Percentiles rank a stretch among this genome's conserved stretches.
Conservation (phyloP, 2,797 vertebrate genomes). For the Macropus fuliginosus region DNA sequence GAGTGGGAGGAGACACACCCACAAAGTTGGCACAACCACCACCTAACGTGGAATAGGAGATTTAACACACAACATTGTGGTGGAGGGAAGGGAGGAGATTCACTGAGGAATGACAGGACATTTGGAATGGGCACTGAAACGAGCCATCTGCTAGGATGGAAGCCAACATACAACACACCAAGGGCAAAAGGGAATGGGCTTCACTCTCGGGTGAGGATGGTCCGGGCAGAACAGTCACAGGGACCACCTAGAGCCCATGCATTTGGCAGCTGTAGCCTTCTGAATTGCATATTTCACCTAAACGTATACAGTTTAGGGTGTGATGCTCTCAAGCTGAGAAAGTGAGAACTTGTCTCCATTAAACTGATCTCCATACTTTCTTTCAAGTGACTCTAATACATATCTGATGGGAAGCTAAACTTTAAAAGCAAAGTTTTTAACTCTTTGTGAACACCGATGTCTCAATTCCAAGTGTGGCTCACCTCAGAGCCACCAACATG, state of each 20-base stretch:
- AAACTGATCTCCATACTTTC: constrained; percentile 73
- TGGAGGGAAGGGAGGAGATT: constrained; percentile 30
- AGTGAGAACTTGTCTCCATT: constrained; percentile 74
- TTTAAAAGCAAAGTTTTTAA: constrained; percentile 68
- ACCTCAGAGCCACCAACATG: constrained; percentile 83
- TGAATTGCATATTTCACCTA: constrained; percentile 51
- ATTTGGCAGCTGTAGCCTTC: constrained; percentile 65
- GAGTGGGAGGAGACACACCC: constrained; percentile 36
- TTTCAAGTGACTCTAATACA: constrained; percentile 65
- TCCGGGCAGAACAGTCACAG: constrained; percentile 59
- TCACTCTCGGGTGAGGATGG: constrained; percentile 15
- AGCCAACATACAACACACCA: constrained; percentile 46
- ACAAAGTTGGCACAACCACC: constrained; percentile 75
- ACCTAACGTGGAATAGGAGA: constrained; percentile 68
- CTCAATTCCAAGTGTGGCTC: constrained; percentile 78
- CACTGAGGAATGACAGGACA: constrained; percentile 33
- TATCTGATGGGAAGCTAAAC: constrained; percentile 75
- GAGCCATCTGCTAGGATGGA: constrained; percentile 41
- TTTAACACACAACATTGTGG: constrained; percentile 46
- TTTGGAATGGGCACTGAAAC: constrained; percentile 45
- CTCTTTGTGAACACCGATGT: constrained; percentile 77
- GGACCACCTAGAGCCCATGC: constrained; percentile 60
- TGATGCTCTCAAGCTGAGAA: constrained; percentile 72
- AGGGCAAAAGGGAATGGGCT: constrained; percentile 35
- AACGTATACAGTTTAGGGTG: constrained; percentile 66